These are phyloP conservation scores for Saccopteryx leptura DNA, from an alignment of 2,113 vertebrate species.

Conservation along the genomic window DNA sequence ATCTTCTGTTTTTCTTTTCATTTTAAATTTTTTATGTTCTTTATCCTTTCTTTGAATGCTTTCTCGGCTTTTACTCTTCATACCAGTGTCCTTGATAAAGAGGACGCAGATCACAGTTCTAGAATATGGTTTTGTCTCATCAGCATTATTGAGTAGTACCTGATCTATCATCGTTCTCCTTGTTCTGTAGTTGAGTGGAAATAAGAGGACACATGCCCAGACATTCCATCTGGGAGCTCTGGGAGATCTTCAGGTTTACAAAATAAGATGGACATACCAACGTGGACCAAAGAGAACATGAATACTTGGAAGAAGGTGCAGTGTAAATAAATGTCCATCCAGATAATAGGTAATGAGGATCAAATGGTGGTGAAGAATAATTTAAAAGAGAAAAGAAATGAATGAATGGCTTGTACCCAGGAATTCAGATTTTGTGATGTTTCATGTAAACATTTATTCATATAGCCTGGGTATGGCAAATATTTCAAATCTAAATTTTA, in stretches of 20 bases:
- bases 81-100: neutral
- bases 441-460: neutral
- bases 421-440: constrained; percentile 8
- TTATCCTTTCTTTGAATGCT: neutral
- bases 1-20: neutral
- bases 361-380: neutral
- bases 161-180: neutral
- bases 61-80: neutral
- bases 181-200: neutral
- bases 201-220: constrained; percentile 14
- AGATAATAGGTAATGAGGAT: neutral
- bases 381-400: neutral
- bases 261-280: neutral
- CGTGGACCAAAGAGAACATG: neutral
- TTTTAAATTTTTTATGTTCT: neutral
- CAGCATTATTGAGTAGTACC: neutral
- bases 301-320: neutral
- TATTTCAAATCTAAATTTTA: neutral
- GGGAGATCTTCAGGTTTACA: neutral
- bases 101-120: neutral
- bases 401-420: neutral
- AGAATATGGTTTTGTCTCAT: neutral
- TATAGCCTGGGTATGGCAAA: neutral
- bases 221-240: neutral
- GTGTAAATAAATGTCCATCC: neutral